phyloP scores from a whole-genome alignment of 92 coral and sea anemone genomes.

The Actinernus sp. region DNA sequence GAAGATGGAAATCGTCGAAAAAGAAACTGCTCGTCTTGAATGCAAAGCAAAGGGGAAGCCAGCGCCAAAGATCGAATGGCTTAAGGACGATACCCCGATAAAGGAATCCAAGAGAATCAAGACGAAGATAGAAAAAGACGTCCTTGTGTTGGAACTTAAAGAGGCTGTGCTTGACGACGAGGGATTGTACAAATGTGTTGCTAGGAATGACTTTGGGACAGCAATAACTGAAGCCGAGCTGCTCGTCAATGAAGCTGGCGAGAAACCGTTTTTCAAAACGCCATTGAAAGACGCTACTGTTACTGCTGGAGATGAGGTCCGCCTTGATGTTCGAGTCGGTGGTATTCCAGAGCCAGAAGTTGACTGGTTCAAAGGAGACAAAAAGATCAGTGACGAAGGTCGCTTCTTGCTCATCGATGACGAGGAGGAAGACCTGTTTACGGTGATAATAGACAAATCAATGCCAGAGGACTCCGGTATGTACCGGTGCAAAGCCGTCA shows the following conservation, averaged over 20 bases:
- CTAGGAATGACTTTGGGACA: constrained; percentile 79
- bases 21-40: constrained; percentile 66
- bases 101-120: constrained; percentile 69
- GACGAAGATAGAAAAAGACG: constrained; percentile 53
- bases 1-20: constrained; percentile 68
- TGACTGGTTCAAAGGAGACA: constrained; percentile 91
- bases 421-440: constrained; percentile 82
- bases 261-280: constrained; percentile 75
- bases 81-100: constrained; percentile 72
- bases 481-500: constrained; percentile 75
- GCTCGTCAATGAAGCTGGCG: constrained; percentile 76
- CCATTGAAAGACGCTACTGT: constrained; percentile 63
- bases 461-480: constrained; percentile 77
- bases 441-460: constrained; percentile 74
- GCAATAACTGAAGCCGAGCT: constrained; percentile 76
- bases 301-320: constrained; percentile 75
- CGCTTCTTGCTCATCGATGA: constrained; percentile 77
- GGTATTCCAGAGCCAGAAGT: constrained; percentile 78
- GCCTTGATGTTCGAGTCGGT: constrained; percentile 78
- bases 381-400: constrained; percentile 80
- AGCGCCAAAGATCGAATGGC: constrained; percentile 89
- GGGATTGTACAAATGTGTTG: constrained; percentile 85
- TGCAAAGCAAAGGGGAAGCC: constrained; percentile 85
- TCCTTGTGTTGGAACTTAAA: constrained; percentile 56
- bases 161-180: constrained; percentile 82